Conservation (phyloP, 2,888 invertebrate genomes). For the Ophion costatus region DNA sequence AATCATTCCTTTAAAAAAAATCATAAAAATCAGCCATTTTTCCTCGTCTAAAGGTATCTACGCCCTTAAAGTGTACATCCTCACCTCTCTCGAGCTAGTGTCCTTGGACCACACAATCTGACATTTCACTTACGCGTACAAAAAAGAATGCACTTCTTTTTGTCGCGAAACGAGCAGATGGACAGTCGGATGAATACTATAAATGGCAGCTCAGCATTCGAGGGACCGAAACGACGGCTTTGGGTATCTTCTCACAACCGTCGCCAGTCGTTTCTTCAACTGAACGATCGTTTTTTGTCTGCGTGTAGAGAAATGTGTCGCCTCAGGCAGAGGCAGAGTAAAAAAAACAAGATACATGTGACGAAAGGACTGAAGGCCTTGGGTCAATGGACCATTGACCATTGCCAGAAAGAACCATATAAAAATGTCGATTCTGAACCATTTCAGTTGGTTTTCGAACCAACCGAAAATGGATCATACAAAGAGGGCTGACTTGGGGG, state of each 20-base stretch:
- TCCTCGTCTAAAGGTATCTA: too few relatives aligned
- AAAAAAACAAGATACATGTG: too few relatives aligned
- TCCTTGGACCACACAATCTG: constrained; percentile 78
- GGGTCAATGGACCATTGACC: too few relatives aligned
- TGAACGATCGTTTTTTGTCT: background rate
- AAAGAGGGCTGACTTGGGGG: too few relatives aligned
- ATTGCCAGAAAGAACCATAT: too few relatives aligned
- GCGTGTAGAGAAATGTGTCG: background rate
- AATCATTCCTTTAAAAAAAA: too few relatives aligned
- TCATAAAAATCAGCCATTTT: too few relatives aligned
- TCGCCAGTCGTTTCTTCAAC: background rate
- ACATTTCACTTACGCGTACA: constrained; percentile 77
- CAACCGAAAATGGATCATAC: too few relatives aligned
- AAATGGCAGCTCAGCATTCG: background rate
- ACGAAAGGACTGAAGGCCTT: too few relatives aligned
- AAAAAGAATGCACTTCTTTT: background rate
- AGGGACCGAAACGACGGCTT: background rate
- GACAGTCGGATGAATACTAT: background rate
- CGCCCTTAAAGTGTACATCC: constrained; percentile 35
- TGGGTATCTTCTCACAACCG: background rate
- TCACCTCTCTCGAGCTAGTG: constrained; percentile 69
- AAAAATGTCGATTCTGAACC: too few relatives aligned
- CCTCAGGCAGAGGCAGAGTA: too few relatives aligned
- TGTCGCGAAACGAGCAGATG: background rate
- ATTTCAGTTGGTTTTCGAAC: too few relatives aligned